Conservation (phyloP, 64 coral and sea anemone species). For the Catalaphyllia jardinei region DNA sequence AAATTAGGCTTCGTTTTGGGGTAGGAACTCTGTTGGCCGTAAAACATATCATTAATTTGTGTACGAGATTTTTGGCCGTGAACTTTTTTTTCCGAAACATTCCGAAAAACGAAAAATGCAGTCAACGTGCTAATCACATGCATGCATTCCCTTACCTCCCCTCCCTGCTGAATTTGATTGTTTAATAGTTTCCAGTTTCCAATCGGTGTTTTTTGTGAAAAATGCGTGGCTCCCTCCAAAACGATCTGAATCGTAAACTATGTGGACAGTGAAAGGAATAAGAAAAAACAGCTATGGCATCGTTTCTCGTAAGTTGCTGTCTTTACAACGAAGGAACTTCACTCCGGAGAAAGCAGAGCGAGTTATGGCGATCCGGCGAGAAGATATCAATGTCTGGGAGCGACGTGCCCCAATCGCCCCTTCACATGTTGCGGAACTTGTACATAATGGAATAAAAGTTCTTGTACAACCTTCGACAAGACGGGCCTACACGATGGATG, state of each 20-base stretch:
- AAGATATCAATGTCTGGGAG: slow-evolving; percentile 99
- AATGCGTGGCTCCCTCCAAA: background rate
- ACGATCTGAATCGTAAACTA: background rate
- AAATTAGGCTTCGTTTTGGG: no score
- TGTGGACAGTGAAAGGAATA: slow-evolving; percentile 25
- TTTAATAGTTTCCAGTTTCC: background rate
- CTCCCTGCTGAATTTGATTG: background rate
- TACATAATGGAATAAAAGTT: slow-evolving; percentile 92
- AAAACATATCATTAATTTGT: no score
- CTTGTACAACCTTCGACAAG: slow-evolving; percentile 98
- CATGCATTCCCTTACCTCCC: background rate
- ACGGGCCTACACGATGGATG: slow-evolving; percentile 95
- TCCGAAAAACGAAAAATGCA: no score
- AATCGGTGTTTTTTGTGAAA: background rate
- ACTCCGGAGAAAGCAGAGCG: slow-evolving; percentile 30
- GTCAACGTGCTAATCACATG: no score
- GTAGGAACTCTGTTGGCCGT: no score
- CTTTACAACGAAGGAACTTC: background rate
- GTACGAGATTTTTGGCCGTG: no score
- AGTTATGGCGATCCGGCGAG: slow-evolving; percentile 89
- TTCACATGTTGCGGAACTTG: slow-evolving; percentile 91
- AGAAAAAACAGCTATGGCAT: background rate
- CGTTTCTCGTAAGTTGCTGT: background rate
- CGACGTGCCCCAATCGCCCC: slow-evolving; percentile 88
- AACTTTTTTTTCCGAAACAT: no score